Evolutionary conservation across 2,113 vertebrate genomes (phyloP).

Genomic region (Cololabis saira): DNA sequence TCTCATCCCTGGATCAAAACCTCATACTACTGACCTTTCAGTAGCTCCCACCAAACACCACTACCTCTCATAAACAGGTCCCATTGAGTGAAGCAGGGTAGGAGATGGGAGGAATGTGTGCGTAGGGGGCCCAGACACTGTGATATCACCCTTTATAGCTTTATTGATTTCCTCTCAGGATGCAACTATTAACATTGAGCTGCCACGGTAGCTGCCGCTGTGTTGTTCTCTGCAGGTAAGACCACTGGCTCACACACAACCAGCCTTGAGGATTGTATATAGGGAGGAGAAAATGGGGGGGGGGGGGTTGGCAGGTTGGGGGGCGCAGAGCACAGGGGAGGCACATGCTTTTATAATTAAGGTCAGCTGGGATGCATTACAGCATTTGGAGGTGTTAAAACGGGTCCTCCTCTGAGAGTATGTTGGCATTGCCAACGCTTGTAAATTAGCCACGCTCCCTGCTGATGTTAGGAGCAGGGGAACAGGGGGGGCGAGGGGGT

Average conservation of each 20-base stretch:
- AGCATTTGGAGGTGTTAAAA: slow-evolving; percentile 87
- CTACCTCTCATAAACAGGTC: slow-evolving; percentile 66
- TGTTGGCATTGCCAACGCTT: slow-evolving; percentile 80
- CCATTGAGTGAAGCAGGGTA: slow-evolving; percentile 37
- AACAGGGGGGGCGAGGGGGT: slow-evolving; percentile 8
- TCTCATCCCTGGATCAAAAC: slow-evolving; percentile 75
- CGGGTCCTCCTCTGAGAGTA: slow-evolving; percentile 81
- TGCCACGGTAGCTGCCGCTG: slow-evolving; percentile 61
- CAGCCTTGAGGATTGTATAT: slow-evolving; percentile 60
- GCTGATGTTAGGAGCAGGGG: slow-evolving; percentile 62
- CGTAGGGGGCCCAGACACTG: slow-evolving; percentile 66
- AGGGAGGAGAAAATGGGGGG: neutral
- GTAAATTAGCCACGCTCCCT: slow-evolving; percentile 82
- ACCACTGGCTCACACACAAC: slow-evolving; percentile 66
- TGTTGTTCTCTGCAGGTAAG: slow-evolving; percentile 80
- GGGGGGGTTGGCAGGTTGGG: neutral
- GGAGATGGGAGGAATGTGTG: slow-evolving; percentile 39
- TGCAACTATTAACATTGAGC: slow-evolving; percentile 84
- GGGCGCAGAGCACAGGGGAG: slow-evolving; percentile 58
- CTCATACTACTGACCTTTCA: slow-evolving; percentile 69
- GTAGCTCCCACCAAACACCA: slow-evolving; percentile 52
- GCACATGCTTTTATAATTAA: slow-evolving; percentile 86
- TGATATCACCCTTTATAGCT: slow-evolving; percentile 84
- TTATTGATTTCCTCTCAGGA: slow-evolving; percentile 86
- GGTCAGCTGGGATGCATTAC: slow-evolving; percentile 87